Evolutionary conservation across 2,113 vertebrate genomes (phyloP).

Genomic region (Bambusicola thoracicus): DNA sequence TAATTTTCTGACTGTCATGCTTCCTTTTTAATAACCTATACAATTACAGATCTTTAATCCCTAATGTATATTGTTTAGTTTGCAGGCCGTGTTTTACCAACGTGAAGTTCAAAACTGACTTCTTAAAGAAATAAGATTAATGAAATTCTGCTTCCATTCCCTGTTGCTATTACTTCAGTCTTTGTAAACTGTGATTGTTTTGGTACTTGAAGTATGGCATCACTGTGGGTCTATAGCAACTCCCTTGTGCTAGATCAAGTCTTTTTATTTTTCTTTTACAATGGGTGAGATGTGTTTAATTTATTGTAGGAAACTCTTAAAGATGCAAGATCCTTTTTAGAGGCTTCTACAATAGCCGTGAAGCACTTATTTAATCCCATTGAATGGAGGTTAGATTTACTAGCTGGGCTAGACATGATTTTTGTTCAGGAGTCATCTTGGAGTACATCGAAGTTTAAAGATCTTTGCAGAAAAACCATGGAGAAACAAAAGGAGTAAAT

Average conservation of each 20-base stretch:
- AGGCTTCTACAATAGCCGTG: conserved; percentile 76
- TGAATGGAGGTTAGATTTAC: conserved; percentile 83
- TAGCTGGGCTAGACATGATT: conserved; percentile 80
- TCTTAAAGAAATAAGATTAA: not conserved
- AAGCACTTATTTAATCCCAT: conserved; percentile 81
- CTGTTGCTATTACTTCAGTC: not conserved
- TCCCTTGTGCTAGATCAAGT: conserved; percentile 40
- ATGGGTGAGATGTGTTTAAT: conserved; percentile 73
- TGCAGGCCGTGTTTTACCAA: not conserved
- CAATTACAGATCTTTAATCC: not conserved
- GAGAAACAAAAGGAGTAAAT: conserved; percentile 78
- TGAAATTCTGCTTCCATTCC: not conserved
- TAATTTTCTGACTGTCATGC: not conserved
- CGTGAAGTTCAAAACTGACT: not conserved
- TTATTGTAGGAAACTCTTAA: conserved; percentile 82
- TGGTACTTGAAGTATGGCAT: conserved; percentile 4
- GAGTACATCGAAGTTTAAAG: conserved; percentile 81
- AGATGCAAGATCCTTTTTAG: conserved; percentile 75
- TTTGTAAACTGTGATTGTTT: conserved; percentile 14
- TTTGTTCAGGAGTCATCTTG: conserved; percentile 80
- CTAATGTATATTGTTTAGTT: not conserved
- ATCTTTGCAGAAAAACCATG: conserved; percentile 74
- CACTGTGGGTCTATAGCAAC: conserved; percentile 17
- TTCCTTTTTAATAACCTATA: not conserved
- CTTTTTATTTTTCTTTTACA: conserved; percentile 1